Conservation (phyloP, 2,888 invertebrate species). For the Orthonevra nobilis region DNA sequence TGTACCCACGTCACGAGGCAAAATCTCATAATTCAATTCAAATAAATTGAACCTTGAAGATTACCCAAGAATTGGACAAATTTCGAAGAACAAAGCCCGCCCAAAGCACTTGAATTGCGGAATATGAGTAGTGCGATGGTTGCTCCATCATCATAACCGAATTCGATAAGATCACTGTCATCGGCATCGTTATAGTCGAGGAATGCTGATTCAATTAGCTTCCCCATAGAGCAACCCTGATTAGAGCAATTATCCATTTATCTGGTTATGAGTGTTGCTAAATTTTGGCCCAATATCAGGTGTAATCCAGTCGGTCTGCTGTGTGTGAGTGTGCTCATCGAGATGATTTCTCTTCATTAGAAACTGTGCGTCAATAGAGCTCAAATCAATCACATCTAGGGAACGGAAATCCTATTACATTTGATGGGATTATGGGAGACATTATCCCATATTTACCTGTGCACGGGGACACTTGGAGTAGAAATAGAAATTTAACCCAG, state of each 20-base stretch:
- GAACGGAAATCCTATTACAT: slow-evolving; percentile 45
- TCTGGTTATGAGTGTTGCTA: slow-evolving; percentile 35
- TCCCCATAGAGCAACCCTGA: slow-evolving; percentile 8
- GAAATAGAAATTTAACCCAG: too few species aligned
- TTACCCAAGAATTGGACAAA: slow-evolving; percentile 18
- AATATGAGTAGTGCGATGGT: neutral
- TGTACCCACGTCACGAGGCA: neutral
- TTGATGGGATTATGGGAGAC: slow-evolving; percentile 34
- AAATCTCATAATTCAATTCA: slow-evolving; percentile 31
- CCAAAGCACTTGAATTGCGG: too few species aligned
- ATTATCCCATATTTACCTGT: slow-evolving; percentile 36
- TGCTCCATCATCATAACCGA: neutral
- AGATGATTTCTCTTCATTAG: slow-evolving; percentile 47
- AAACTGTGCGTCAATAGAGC: slow-evolving; percentile 7
- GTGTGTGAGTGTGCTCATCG: neutral
- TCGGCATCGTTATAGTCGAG: neutral
- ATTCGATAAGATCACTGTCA: neutral
- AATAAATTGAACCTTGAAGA: slow-evolving; percentile 42
- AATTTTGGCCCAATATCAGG: too few species aligned
- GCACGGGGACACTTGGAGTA: neutral
- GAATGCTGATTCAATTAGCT: slow-evolving; percentile 51
- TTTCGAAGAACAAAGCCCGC: slow-evolving; percentile 4
- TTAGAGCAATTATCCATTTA: slow-evolving; percentile 38
- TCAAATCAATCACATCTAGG: slow-evolving; percentile 54
- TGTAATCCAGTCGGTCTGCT: neutral